Percentiles rank a stretch among this genome's conserved stretches.
These are phyloP conservation scores for Drosophila parthenogenetica DNA, from an alignment of 2,888 invertebrate genomes.

Conservation along the genomic window DNA sequence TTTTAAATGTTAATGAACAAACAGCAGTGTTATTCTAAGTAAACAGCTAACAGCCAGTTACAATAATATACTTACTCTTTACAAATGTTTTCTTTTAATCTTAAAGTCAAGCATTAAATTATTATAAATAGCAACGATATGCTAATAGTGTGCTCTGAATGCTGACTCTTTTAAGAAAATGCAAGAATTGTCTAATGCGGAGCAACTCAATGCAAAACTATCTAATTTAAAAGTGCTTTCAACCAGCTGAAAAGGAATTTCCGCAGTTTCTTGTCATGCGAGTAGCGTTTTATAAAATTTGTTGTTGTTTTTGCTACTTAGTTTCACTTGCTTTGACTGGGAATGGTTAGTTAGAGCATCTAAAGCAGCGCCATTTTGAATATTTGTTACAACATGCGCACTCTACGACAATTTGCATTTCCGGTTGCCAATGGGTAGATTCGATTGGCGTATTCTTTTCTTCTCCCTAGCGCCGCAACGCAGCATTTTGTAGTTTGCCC, in stretches of 20 bases:
- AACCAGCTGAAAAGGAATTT: constrained; percentile 25
- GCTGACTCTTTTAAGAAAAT: background rate
- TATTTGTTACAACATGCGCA: constrained; percentile 78
- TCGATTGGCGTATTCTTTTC: constrained; percentile 31
- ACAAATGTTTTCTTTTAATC: too few relatives aligned
- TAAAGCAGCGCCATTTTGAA: constrained; percentile 70
- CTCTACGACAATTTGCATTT: constrained; percentile 76
- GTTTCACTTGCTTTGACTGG: constrained; percentile 26
- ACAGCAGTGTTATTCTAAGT: too few relatives aligned
- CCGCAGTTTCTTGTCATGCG: constrained; percentile 27
- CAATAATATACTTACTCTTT: too few relatives aligned
- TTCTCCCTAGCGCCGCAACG: constrained; percentile 9
- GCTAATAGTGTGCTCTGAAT: constrained; percentile 1
- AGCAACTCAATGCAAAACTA: constrained; percentile 19
- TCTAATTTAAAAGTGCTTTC: constrained; percentile 38
- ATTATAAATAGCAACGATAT: background rate
- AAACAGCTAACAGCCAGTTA: too few relatives aligned
- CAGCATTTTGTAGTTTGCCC: constrained; percentile 44
- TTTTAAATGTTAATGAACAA: too few relatives aligned
- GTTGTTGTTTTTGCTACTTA: constrained; percentile 2
- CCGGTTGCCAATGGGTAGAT: constrained; percentile 61
- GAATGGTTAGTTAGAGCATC: constrained; percentile 66
- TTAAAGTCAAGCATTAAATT: background rate
- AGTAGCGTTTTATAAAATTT: constrained; percentile 1
- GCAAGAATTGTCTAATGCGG: constrained; percentile 13